Conservation (phyloP, 2,888 invertebrate species). For the Drosophila hamatofila region DNA sequence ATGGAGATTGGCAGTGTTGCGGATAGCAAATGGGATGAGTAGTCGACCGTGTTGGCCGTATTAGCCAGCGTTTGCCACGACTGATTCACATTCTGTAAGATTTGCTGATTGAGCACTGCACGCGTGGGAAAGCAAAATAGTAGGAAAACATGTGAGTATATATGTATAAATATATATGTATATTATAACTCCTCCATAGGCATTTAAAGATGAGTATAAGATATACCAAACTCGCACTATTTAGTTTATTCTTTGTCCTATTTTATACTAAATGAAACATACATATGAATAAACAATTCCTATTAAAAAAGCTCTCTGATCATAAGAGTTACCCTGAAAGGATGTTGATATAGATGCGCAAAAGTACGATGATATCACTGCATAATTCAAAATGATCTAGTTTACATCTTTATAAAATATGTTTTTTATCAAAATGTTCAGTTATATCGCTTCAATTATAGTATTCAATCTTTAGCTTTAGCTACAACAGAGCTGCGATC, state of each 20-base stretch:
- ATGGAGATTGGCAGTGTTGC: slow-evolving; percentile 86
- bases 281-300: not conserved
- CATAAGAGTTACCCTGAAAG: too few species aligned
- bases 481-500: too few species aligned
- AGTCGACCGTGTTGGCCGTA: slow-evolving; percentile 85
- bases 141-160: not conserved
- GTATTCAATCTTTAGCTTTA: too few species aligned
- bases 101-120: slow-evolving; percentile 85
- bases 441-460: too few species aligned
- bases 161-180: not conserved
- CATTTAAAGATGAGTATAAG: not conserved
- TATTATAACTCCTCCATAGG: not conserved
- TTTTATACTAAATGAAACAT: too few species aligned
- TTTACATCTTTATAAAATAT: too few species aligned
- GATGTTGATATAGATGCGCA: not conserved
- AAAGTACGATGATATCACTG: not conserved
- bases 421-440: too few species aligned
- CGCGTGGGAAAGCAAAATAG: slow-evolving; percentile 1
- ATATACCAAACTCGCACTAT: not conserved
- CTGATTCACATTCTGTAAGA: slow-evolving; percentile 85
- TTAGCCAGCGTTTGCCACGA: slow-evolving; percentile 86
- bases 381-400: not conserved
- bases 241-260: too few species aligned
- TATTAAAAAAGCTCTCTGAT: not conserved
- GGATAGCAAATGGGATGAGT: slow-evolving; percentile 85